These are phyloP conservation scores for Physeter macrocephalus DNA, from an alignment of 2,113 vertebrate genomes.

Conservation along the genomic window DNA sequence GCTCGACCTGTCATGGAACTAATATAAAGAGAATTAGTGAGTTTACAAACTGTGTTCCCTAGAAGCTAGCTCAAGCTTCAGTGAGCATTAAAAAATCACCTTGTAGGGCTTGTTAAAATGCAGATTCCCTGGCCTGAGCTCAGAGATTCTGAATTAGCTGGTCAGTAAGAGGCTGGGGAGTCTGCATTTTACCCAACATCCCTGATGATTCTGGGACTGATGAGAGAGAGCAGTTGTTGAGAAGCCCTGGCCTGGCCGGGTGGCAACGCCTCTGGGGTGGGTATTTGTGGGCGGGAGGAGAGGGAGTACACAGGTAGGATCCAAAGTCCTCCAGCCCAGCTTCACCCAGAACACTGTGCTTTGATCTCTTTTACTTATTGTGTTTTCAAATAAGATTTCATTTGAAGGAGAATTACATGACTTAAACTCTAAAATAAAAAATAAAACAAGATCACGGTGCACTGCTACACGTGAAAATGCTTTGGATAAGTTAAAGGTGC, in stretches of 20 bases:
- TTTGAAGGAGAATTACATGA: not conserved
- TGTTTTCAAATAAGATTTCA: not conserved
- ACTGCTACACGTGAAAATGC: not conserved
- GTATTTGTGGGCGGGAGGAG: accelerated
- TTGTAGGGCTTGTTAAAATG: not conserved
- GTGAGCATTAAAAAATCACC: not conserved
- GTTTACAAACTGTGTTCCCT: not conserved
- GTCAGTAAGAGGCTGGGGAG: not conserved
- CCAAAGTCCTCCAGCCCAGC: too few relatives aligned
- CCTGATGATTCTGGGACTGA: not conserved
- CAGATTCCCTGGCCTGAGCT: not conserved
- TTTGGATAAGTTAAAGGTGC: not conserved
- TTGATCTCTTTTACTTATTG: not conserved
- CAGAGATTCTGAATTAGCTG: not conserved
- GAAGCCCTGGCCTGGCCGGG: accelerated
- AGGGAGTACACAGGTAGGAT: accelerated
- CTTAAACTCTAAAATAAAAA: not conserved
- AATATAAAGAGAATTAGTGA: not conserved
- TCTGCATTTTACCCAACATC: not conserved
- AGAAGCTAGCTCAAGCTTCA: not conserved
- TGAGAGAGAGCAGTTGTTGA: not conserved
- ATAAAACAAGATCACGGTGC: not conserved
- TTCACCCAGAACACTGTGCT: not conserved
- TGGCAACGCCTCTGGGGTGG: not conserved
- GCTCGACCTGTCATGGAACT: not conserved